Base-by-base conservation (phyloP, 1,140 invertebrate species). In the Drosophila fuyamai region DNA sequence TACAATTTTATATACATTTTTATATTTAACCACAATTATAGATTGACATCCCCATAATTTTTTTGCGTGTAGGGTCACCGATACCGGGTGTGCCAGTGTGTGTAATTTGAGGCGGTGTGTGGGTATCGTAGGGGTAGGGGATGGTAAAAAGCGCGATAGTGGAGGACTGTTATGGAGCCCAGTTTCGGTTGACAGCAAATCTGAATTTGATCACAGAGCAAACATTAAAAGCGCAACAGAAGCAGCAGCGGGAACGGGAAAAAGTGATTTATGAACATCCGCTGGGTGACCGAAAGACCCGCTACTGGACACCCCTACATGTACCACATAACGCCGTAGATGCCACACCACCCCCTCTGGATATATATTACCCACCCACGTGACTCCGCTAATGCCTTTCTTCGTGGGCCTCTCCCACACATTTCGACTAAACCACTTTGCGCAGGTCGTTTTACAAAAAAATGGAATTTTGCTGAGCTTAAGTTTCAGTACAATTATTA, bases 151-250 rank as follows among this genome's bases (percentile, higher is more conserved):
- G 32, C 10, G 18, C 27, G 10, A 35, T 32, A 9, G 13, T 18
- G 16, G 29, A 38, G 29, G 12, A 13, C 14, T 55, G 62, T 27
- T 23, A 36, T 79, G 68, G 60, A 59, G 60, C 47, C 72, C 80
- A 79, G 79, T 83, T 83, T 83, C 81, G 75, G 80, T 78, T 83
- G 79, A 82, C 79, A 82, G 79, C 79, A 83, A 83, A 83, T 83
- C 80, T 83, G 80, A 83, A 83, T 83, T 83, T 83, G 80, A 83
- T 83, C 80, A 79, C 70, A 63, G 56, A 78, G 79, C 79, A 77
- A 81, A 82, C 81, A 83, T 82, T 82, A 83, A 82, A 82, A 81
- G 58, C 78, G 61, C 55, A 60, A 68, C 74, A 46, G 50, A 55
- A 63, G 43, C 58, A 46, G 32, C 50, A 29, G 23, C 16, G 62